These are phyloP conservation scores for Phortica variegata DNA, from an alignment of 1,140 invertebrate genomes.

Conservation along the genomic window DNA sequence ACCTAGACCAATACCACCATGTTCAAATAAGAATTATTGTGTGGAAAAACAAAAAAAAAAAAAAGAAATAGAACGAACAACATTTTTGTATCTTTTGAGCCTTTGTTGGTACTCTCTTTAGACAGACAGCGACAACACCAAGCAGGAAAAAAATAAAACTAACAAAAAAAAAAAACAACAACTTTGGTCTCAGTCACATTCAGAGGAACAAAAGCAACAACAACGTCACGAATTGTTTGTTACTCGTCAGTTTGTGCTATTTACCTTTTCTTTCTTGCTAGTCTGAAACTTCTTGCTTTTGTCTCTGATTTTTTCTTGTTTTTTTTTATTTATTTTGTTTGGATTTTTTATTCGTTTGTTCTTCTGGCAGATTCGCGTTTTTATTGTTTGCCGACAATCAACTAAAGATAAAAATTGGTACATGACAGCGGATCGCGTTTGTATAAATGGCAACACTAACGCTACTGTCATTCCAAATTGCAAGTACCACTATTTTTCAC, in stretches of 20 bases:
- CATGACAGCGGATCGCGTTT: constrained; percentile 56
- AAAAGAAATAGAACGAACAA: constrained; percentile 4
- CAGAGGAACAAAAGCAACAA: constrained; percentile 51
- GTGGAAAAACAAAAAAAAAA: constrained; percentile 9
- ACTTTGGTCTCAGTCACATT: constrained; percentile 25
- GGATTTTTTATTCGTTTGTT: no score
- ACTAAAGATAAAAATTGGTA: constrained; percentile 55
- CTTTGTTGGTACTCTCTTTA: no score
- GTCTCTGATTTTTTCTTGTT: background rate
- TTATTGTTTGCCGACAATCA: constrained; percentile 56
- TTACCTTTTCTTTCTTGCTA: constrained; percentile 13
- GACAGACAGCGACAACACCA: no score
- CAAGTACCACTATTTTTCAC: constrained; percentile 36
- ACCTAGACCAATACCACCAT: no score
- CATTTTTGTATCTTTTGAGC: no score
- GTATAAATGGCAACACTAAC: constrained; percentile 55
- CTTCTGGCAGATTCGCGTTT: constrained; percentile 25
- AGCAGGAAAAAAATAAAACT: constrained; percentile 11
- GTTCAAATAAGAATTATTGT: no score
- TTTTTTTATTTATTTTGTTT: constrained; percentile 20
- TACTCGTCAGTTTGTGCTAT: constrained; percentile 27
- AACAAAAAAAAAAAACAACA: constrained; percentile 20
- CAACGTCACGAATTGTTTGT: constrained; percentile 56
- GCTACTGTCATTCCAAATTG: constrained; percentile 51
- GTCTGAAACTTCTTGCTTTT: background rate